Base-by-base conservation (phyloP, 2,888 invertebrate species). In the Ochropacha duplaris region DNA sequence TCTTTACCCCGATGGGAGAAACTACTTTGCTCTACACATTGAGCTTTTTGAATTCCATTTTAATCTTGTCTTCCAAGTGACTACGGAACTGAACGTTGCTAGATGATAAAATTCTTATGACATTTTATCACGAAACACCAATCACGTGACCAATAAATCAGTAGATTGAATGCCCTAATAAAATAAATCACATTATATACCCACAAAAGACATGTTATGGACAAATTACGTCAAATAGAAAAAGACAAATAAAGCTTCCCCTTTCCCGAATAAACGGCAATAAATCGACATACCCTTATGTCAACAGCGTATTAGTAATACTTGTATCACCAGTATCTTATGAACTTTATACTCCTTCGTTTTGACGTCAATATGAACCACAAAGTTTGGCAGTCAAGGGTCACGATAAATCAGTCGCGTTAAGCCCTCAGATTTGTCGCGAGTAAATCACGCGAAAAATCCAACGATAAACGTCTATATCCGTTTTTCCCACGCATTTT, bases 401-500 rank as follows among this genome's bases (percentile, higher is more conserved):
- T 81, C 88, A 66, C 57, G 54, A 50, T 76, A 85, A 55, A 69
- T 58, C 58, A 77, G 90, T 63, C 80, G 73, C 51, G 76, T 86
- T 83, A 86, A 79, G 74, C 86, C 85, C 90, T 83, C 86, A 81
- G 89, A 90, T 90, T 91, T 91, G 90, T 91, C 90, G 83, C 83
- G 82, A 76, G 79, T 87, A 92, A 92, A 92, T 92, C 92, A 92
- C 84, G 86, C 90, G 92, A 87, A 87, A 92, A 92, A 92, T 91
- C 90, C 92, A 74, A 74, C 90, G 89, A 90, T 91, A 90, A 90
- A 92, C 83, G 91, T 92, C 92, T 91, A 90, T 92, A 92, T 92
- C 92, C 91, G 90, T 85, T 91, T 91, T 92, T 91, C 90, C 89
- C 91, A 92, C 90, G 89, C 91, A 90, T 92, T 92, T 92, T 90